Evolutionary conservation across 2,113 vertebrate genomes (phyloP), one percentile per base, ranked within the genome.

Genomic region (Synodontis membranacea): DNA sequence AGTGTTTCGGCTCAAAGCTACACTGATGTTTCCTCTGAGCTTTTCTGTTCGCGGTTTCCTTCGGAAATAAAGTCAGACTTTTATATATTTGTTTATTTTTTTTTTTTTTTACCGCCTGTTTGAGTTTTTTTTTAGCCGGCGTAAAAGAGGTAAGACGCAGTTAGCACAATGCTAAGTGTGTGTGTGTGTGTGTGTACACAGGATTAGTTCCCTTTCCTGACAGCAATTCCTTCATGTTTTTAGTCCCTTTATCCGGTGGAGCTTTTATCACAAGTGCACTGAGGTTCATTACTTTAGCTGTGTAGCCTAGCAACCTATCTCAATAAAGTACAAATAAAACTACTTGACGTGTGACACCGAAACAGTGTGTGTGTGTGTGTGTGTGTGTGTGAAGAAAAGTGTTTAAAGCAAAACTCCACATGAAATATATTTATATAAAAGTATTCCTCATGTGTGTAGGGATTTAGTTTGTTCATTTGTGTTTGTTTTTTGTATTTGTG

Each of bases 121-220:
- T 84, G 78, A 66, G 80, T 62, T 52, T 83, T 64, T 62, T 52
- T 83, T 64, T 86, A 44, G 62, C 60, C 70, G 86, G 68, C 82
- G 86, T 82, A 68, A 79, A 83, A 89, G 86, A 89, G 88, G 88
- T 87, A 58, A 85, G 88, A 37, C 50, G 2, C 31, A 31, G 39
- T 85, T 86, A 56, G 80, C 42, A 31, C 60, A 44, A 44, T 28
- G 52, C 46, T 85, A 48, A 1, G 56, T 52, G 58, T 34, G 37
- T 11, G 68, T 48, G 42, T 34, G 66, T 39, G 15, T 39, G 42
- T 19, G 1, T 52, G 15, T 23, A 39, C 23, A 80, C 31, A 31
- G 48, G 76, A 14, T 54, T 52, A 37, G 37, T 37, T 79, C 17
- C n/a, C 48, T 37, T 9, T 37, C 8, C 17, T 79, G n/a, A 54